Evolutionary conservation across 2,797 vertebrate species (phyloP).

Genomic region (Xenops minutus): DNA sequence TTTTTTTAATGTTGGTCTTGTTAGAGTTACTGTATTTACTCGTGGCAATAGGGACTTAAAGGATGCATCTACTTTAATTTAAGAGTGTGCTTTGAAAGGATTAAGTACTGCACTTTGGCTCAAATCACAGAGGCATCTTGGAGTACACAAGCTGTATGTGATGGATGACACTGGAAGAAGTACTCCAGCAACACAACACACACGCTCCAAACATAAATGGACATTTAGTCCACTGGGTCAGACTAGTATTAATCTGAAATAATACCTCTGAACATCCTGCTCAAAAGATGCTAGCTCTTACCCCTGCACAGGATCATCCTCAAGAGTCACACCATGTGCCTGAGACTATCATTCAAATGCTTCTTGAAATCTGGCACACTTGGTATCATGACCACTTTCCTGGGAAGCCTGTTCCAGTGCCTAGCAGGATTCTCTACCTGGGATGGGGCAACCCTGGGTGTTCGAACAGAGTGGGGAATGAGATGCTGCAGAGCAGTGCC

Average conservation of each 20-base stretch:
- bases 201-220: not conserved
- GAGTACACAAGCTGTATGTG: not conserved
- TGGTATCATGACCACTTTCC: not conserved
- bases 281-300: not conserved
- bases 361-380: not conserved
- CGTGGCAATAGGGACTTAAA: not conserved
- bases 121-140: not conserved
- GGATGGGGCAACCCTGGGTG: not conserved
- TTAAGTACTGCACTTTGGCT: not conserved
- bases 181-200: not conserved
- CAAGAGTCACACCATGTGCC: not conserved
- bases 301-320: not conserved
- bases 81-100: not conserved
- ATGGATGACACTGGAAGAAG: not conserved
- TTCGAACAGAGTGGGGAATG: not conserved
- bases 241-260: not conserved
- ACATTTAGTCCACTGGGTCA: not conserved
- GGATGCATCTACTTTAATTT: not conserved
- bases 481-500: not conserved
- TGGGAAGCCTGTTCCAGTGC: not conserved
- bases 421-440: not conserved
- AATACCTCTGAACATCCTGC: not conserved
- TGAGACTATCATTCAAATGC: not conserved
- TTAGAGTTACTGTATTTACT: not conserved
- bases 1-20: not conserved